Base-by-base conservation (phyloP, 2,113 vertebrate genomes). In the Protomyctophum bolini region DNA sequence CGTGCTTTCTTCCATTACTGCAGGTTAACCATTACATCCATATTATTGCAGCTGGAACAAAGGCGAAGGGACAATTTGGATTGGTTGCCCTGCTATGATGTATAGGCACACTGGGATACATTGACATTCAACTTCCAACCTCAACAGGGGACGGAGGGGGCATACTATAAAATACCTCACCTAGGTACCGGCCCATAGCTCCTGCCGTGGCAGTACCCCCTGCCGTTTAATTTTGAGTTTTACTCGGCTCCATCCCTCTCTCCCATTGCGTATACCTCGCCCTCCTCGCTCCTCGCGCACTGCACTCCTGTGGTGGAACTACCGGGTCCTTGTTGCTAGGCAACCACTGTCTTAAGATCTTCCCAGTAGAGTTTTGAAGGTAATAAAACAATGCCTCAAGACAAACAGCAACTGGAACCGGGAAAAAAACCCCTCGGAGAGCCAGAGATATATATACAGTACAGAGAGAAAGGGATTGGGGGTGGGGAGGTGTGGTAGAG, bases 321-420 rank as follows among this genome's bases (percentile, higher is more conserved):
- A 68, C 68, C 84, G 81, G 88, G 83, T 87, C 89, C 86, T 89
- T 92, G 92, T 94, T 94, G 91, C 93, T 91, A 90, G 75, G 92
- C 90, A 93, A 94, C 93, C 72, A 45, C 88, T 72, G 84, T 91
- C 79, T 88, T 91, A 92, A 89, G 86, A 91, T 92, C 88, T 89
- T 83, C 92, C 92, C 90, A 81, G 87, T 70, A 84, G 91, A 92
- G 83, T 91, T 91, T 89, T 82, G 88, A 86, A 92, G 91, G 91
- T 91, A 93, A 94, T 94, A 92, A 94, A 94, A 93, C 90, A 92
- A 92, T 91, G 91, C 90, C 91, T 88, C 81, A 87, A 94, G 92
- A 94, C 91, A 93, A 93, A 92, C 91, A 91, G 83, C 77, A 54
- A 82, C 83, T 83, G 87, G 75, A 89, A 89, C 84, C 64, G 73